Evolutionary conservation across 2,888 invertebrate genomes (phyloP).

Genomic region (Eupithecia dodoneata): DNA sequence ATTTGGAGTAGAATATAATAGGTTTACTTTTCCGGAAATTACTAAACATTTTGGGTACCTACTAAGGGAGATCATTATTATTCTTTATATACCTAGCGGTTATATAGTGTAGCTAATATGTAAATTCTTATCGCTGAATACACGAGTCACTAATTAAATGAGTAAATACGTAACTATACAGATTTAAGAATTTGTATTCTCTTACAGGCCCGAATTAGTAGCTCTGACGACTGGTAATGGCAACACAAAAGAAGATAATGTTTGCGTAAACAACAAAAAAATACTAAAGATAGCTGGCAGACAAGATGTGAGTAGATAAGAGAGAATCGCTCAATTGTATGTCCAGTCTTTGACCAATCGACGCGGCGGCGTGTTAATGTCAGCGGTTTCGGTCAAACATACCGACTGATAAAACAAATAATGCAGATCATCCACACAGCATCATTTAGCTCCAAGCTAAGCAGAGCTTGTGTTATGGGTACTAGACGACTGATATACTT

Average conservation of each 20-base stretch:
- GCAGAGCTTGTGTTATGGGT: too few relatives aligned
- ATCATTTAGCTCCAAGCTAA: too few relatives aligned
- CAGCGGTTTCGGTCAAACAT: too few relatives aligned
- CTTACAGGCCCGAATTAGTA: conserved; percentile 78
- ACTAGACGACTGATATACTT: too few relatives aligned
- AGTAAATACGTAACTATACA: too few relatives aligned
- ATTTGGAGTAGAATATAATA: neutral
- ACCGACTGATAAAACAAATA: too few relatives aligned
- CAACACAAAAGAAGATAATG: conserved; percentile 88
- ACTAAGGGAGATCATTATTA: neutral
- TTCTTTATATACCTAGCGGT: neutral
- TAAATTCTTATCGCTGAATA: neutral
- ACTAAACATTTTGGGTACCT: neutral
- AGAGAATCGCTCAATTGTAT: neutral
- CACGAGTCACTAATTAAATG: neutral
- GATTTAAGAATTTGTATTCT: neutral
- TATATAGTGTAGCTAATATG: neutral
- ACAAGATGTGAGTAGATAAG: conserved; percentile 82
- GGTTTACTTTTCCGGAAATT: neutral
- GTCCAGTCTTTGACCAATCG: too few relatives aligned
- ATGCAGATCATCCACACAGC: too few relatives aligned
- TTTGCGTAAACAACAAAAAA: conserved; percentile 87
- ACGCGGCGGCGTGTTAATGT: too few relatives aligned
- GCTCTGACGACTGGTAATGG: conserved; percentile 91
- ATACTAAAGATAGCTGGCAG: conserved; percentile 85